phyloP scores from a whole-genome alignment of 2,888 invertebrate species.

The Aphidius colemani region DNA sequence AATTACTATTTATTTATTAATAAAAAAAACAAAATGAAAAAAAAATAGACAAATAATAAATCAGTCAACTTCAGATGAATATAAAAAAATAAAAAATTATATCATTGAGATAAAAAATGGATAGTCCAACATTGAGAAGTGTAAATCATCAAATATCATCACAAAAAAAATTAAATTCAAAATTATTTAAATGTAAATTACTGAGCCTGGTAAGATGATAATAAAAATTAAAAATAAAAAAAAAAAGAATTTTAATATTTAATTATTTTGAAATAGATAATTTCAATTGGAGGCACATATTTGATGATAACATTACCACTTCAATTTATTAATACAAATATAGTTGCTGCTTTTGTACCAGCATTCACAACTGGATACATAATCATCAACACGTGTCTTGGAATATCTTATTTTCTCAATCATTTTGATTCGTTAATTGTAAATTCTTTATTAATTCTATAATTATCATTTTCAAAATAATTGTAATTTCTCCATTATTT shows the following conservation, averaged over 20 bases:
- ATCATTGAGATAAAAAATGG: too few species aligned
- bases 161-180: too few species aligned
- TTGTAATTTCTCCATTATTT: background rate
- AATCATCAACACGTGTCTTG: conserved; percentile 37
- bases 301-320: conserved; percentile 33
- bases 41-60: conserved; percentile 11
- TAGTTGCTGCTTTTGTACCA: conserved; percentile 40
- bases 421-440: conserved; percentile 30
- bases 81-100: too few species aligned
- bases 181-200: conserved; percentile 6
- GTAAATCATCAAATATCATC: conserved; percentile 9
- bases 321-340: conserved; percentile 34
- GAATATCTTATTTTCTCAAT: conserved; percentile 34
- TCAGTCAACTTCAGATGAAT: conserved; percentile 2
- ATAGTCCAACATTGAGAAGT: too few species aligned
- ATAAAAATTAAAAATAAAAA: background rate
- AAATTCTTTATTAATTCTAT: conserved; percentile 17
- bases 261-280: conserved; percentile 32
- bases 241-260: background rate
- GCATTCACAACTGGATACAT: conserved; percentile 44
- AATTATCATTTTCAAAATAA: too few species aligned
- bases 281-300: conserved; percentile 40
- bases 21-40: background rate
- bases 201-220: conserved; percentile 7
- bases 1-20: background rate